phyloP scores from a whole-genome alignment of 1,140 invertebrate species.

The Drosophila subpulchrella region DNA sequence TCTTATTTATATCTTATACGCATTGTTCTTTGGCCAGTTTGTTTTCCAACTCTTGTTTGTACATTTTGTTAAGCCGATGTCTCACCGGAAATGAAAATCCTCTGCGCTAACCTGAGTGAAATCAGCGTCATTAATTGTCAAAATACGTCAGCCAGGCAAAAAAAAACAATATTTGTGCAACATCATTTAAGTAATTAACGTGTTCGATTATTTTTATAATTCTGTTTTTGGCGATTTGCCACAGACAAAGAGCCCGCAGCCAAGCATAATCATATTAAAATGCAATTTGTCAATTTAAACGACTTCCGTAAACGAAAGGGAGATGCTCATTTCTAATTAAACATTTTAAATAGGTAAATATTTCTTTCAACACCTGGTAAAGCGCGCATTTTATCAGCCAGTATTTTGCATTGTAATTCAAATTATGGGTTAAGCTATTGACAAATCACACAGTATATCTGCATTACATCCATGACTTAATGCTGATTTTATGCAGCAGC shows the following conservation, averaged over 20 bases:
- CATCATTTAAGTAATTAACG: conserved; percentile 74
- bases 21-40: conserved; percentile 47
- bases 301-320: conserved; percentile 38
- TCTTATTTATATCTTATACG: conserved; percentile 19
- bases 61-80: conserved; percentile 24
- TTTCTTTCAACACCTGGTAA: conserved; percentile 13
- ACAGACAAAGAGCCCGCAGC: conserved; percentile 27
- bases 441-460: conserved; percentile 12
- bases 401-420: conserved; percentile 17
- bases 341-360: not conserved
- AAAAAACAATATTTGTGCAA: conserved; percentile 59
- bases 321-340: conserved; percentile 3
- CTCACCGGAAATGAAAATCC: conserved; percentile 62
- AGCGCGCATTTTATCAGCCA: conserved; percentile 33
- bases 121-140: conserved; percentile 76
- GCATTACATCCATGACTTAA: conserved; percentile 27
- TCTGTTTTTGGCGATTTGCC: conserved; percentile 17
- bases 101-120: conserved; percentile 53
- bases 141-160: conserved; percentile 36
- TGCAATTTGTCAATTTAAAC: conserved; percentile 48
- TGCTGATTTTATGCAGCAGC: conserved; percentile 65
- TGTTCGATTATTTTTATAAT: conserved; percentile 49
- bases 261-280: conserved; percentile 48
- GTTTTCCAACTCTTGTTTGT: conserved; percentile 31
- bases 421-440: conserved; percentile 1